These are phyloP conservation scores for Rhadina sibilatrix DNA, from an alignment of 2,113 vertebrate species.

Conservation along the genomic window DNA sequence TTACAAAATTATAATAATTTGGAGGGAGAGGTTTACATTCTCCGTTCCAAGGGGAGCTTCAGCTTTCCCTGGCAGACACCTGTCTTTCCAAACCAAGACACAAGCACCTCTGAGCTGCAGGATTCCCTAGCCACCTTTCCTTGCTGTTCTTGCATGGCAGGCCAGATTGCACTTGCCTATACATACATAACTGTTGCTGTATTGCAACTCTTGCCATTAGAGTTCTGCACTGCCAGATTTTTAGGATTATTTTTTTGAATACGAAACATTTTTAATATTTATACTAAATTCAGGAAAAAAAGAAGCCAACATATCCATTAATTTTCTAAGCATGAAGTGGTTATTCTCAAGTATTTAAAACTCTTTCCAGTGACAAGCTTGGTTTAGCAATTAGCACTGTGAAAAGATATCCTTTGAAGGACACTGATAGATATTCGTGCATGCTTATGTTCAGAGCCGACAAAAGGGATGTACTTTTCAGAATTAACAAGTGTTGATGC, in stretches of 20 bases:
- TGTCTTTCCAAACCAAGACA: too few relatives aligned
- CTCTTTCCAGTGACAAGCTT: background rate
- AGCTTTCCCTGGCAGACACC: too few relatives aligned
- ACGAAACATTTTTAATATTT: background rate
- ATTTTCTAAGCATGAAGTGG: background rate
- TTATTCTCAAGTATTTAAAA: background rate
- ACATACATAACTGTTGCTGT: background rate
- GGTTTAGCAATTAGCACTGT: background rate
- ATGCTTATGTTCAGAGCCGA: background rate
- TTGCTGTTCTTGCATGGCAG: accelerated
- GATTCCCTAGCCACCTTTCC: background rate
- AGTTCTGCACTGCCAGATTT: background rate
- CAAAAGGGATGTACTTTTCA: background rate
- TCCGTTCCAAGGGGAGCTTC: too few relatives aligned
- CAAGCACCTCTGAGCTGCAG: too few relatives aligned
- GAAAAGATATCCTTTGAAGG: slow-evolving; percentile 29
- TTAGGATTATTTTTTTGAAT: background rate
- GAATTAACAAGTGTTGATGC: background rate
- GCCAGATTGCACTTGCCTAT: background rate
- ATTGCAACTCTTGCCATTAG: background rate
- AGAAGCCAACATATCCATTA: background rate
- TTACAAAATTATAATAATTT: too few relatives aligned
- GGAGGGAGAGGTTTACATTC: too few relatives aligned
- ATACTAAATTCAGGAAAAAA: background rate
- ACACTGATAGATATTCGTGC: background rate